Evolutionary conservation across 1,140 invertebrate species (phyloP).

Genomic region (Ditylenchus dipsaci): DNA sequence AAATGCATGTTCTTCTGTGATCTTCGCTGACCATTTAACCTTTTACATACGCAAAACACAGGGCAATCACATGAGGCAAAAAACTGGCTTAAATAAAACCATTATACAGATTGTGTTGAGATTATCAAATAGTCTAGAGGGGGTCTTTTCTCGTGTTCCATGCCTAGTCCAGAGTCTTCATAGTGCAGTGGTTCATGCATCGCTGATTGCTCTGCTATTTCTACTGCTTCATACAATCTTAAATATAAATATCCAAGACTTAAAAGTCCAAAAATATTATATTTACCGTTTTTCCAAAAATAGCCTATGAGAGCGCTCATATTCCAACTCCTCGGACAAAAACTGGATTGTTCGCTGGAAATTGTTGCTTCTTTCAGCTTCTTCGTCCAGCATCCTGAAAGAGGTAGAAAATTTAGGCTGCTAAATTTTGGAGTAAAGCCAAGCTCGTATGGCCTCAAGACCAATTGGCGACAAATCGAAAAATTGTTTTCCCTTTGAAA

Average conservation of each 20-base stretch:
- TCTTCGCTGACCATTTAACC: no score
- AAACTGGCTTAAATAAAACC: no score
- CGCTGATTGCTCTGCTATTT: not conserved
- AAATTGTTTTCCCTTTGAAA: no score
- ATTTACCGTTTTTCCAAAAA: not conserved
- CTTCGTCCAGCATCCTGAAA: conserved; percentile 18
- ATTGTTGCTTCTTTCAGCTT: conserved; percentile 9
- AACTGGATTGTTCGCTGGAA: not conserved
- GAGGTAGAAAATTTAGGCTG: no score
- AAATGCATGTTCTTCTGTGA: no score
- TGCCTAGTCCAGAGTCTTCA: not conserved
- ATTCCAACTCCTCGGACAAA: not conserved
- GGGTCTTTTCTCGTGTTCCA: not conserved
- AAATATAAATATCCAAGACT: not conserved
- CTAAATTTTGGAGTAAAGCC: no score
- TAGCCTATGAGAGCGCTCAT: not conserved
- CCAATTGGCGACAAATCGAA: no score
- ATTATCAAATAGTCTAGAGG: conserved; percentile 9
- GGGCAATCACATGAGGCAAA: no score
- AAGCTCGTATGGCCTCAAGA: no score
- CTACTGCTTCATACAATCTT: conserved; percentile 7
- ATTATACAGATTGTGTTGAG: conserved; percentile 15
- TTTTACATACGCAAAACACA: no score
- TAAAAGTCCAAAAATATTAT: not conserved
- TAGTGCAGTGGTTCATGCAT: not conserved